Evolutionary conservation across 1,140 invertebrate species (phyloP).

Genomic region (Drosophila albomicans): DNA sequence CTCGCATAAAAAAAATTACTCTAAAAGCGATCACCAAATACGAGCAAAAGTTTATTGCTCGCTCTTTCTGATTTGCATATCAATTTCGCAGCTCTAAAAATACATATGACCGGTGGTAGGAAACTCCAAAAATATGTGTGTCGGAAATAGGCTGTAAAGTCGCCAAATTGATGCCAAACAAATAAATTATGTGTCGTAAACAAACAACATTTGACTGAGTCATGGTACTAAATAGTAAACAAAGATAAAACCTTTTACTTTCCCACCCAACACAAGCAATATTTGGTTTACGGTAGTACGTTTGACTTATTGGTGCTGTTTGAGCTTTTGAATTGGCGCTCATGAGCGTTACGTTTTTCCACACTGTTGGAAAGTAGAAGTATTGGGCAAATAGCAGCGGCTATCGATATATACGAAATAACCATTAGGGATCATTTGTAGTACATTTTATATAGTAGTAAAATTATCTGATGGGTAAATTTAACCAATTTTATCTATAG

Average conservation of each 20-base stretch:
- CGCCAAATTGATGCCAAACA: conserved; percentile 6
- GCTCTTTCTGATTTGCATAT: conserved; percentile 49
- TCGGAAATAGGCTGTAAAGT: conserved; percentile 39
- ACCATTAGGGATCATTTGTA: too few relatives aligned
- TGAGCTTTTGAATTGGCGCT: neutral
- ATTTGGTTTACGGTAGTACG: neutral
- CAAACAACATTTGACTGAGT: conserved; percentile 13
- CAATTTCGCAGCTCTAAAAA: conserved; percentile 51
- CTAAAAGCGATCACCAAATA: conserved; percentile 57
- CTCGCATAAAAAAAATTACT: conserved; percentile 48
- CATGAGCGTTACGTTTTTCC: neutral
- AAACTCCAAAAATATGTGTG: conserved; percentile 45
- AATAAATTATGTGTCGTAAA: conserved; percentile 6
- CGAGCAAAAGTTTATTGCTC: conserved; percentile 65
- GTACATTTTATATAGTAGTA: too few relatives aligned
- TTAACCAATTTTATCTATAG: too few relatives aligned
- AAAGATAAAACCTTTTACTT: neutral
- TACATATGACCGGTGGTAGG: conserved; percentile 47
- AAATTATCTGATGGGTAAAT: too few relatives aligned
- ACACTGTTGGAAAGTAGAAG: neutral
- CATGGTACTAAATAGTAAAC: neutral
- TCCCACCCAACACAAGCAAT: neutral
- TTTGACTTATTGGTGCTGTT: neutral
- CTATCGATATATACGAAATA: neutral
- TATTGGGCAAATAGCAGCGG: neutral